Evolutionary conservation across 2,113 vertebrate species (phyloP), one percentile per base, ranked within the genome.

Genomic region (Lonchura striata): DNA sequence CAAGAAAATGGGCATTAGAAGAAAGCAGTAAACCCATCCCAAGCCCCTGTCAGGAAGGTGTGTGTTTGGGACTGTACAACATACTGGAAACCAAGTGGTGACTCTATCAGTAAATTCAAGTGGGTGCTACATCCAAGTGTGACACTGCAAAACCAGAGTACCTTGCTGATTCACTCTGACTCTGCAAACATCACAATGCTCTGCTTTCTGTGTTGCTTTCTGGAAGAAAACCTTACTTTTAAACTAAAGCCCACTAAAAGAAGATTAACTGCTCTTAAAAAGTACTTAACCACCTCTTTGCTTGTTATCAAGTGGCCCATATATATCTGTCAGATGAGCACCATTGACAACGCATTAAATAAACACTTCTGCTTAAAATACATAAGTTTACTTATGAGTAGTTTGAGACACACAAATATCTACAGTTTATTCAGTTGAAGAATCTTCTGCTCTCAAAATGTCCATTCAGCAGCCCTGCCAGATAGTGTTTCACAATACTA

Each of bases 381-480:
- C 57, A 27, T 72, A 97, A 96, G 85, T 89, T 82, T 94, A 94
- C 93, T 96, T 95, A 95, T 37, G 94, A 94, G 91, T 84, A 71
- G 96, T 82, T 96, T 86, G 93, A 97, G 95, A 97, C 81, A 95
- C 15, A 90, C 86, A 89, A 93, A 94, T 70, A 94, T 92, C 96
- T 97, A 90, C 90, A 84, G 70, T 79, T 97, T 95, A 94, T 92
- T 98, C 96, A 93, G 91, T 96, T 97, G 83, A 94, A 94, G 95
- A 96, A 97, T 86, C 93, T 94, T 91, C 92, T 93, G 92, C 96
- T 91, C 82, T 98, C 86, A 96, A 97, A 98, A 85, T 96, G 97
- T 92, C 97, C 94, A 97, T 98, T 98, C 97, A 98, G 98, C 97
- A 97, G 3, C 94, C 92, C 94, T 97, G 92, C 96, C 84, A 97